phyloP scores from a whole-genome alignment of 1,140 invertebrate genomes.

The Uloborus diversus region DNA sequence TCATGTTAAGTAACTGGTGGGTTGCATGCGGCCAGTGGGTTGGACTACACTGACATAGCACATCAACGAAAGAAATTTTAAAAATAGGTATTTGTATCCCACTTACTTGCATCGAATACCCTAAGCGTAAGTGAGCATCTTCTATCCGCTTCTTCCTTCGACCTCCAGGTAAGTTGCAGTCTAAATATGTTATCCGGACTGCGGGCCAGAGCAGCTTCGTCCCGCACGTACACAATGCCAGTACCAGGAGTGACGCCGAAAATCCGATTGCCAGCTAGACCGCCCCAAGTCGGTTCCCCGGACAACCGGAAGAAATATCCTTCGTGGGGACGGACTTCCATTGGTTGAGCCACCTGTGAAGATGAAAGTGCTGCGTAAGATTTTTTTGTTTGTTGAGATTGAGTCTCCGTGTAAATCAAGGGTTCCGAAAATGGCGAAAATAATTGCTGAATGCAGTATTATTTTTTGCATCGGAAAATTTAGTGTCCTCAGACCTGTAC shows the following conservation, averaged over 20 bases:
- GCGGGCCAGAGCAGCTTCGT: conserved; percentile 16
- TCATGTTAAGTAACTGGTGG: no score
- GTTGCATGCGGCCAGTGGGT: no score
- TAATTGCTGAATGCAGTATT: no score
- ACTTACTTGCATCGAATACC: conserved; percentile 21
- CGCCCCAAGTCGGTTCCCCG: not conserved
- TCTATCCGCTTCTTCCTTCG: conserved; percentile 15
- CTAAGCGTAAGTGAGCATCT: not conserved
- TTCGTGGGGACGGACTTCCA: conserved; percentile 35
- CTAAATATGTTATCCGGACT: not conserved
- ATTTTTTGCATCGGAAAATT: no score
- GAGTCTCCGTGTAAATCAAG: no score
- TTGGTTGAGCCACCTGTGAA: conserved; percentile 12
- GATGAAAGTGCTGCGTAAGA: not conserved
- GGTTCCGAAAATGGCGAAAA: no score
- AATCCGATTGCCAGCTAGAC: not conserved
- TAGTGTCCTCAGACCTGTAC: no score
- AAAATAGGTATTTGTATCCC: no score
- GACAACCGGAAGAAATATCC: conserved; percentile 29
- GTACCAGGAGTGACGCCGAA: conserved; percentile 35
- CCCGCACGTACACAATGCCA: conserved; percentile 14
- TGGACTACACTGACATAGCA: no score
- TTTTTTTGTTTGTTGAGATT: not conserved
- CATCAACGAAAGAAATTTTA: no score
- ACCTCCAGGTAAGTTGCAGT: conserved; percentile 13